Evolutionary conservation across 2,797 vertebrate genomes (phyloP), one percentile per base, ranked within the genome.

Genomic region (Aldrovandia affinis): DNA sequence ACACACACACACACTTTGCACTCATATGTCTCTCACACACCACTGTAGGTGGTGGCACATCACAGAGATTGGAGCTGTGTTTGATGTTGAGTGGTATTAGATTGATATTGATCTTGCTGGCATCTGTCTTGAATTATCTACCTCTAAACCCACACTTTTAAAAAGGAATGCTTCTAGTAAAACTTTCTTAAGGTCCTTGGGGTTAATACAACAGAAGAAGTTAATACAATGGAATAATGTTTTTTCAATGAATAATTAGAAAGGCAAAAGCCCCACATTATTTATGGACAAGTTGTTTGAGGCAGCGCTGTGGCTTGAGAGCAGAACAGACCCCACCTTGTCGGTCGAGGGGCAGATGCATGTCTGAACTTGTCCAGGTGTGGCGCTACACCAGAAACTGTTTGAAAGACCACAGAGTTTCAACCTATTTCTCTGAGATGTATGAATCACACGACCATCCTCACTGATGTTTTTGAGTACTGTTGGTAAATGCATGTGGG

Each of bases 111-210:
- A n/a, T 87, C 87, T 82, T 82, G 80, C 44, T 75, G 39, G 57
- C 84, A 90, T 91, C 86, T 91, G 88, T 87, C 85, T 86, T 87
- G 85, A 84, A 89, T 92, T 87, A 87, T 20, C 59, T 50, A 30
- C 61, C 83, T 86, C 85, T 82, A 80, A 63, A 63, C 87, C 47
- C 61, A 28, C 10, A 87, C 82, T 81, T 80, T 65, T 89, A 83
- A 86, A 88, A 86, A 88, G 63, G 77, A 88, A 84, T 42, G 14
- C 75, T 44, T 87, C 57, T 14, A 36, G 61, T 84, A 83, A 89
- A 88, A 87, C 65, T 4, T 52, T 88, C 75, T 75, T 54, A n/a
- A 57, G 12, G 57, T 50, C 80, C 86, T 57, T 39, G n/a, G 30
- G 65, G 87, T 85, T 73, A 78, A 73, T n/a, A 36, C 78, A 87